Conservation (phyloP, 2,888 invertebrate species). For the Eupsilia transversa region DNA sequence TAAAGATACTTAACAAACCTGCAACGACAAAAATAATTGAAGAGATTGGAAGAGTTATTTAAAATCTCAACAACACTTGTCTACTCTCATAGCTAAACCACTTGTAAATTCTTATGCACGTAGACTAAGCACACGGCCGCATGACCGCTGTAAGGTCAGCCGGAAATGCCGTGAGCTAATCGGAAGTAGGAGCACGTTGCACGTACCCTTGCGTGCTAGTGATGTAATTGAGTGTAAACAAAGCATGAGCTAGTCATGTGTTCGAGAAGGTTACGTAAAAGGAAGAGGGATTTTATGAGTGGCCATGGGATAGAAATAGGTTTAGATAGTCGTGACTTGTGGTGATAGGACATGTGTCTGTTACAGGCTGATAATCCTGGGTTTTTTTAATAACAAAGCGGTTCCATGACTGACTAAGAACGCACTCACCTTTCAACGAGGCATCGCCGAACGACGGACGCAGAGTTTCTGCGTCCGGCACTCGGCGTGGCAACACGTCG, state of each 20-base stretch:
- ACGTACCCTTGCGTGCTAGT: conserved; percentile 61
- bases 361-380: not conserved
- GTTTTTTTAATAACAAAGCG: no score
- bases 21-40: not conserved
- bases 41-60: not conserved
- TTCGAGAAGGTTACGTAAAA: conserved; percentile 59
- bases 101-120: conserved; percentile 26
- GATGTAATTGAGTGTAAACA: conserved; percentile 69
- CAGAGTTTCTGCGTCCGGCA: no score
- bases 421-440: no score
- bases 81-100: conserved; percentile 22
- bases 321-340: conserved; percentile 24
- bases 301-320: conserved; percentile 35
- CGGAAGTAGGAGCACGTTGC: conserved; percentile 68
- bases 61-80: not conserved
- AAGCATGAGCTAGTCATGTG: conserved; percentile 45
- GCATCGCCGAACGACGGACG: no score
- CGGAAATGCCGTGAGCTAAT: conserved; percentile 65
- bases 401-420: not conserved
- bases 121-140: conserved; percentile 43
- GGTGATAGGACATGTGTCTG: not conserved
- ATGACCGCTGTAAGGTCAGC: conserved; percentile 63
- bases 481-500: no score
- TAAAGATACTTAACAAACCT: no score
- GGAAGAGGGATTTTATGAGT: conserved; percentile 30